These are phyloP conservation scores for Sebastes itinus DNA, from an alignment of 2,797 vertebrate species.

Conservation along the genomic window DNA sequence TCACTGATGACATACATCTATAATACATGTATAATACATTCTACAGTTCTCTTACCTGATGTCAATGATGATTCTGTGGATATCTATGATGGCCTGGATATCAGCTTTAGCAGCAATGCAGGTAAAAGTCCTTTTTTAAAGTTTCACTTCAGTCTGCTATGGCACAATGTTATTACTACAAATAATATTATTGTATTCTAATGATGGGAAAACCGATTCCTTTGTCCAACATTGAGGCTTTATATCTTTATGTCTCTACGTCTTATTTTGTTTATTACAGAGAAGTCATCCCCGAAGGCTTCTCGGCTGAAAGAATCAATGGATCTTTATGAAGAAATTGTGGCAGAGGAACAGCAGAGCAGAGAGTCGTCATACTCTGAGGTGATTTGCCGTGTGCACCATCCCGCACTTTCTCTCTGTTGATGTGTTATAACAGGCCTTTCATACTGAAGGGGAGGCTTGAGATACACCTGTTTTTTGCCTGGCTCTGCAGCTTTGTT, in stretches of 20 bases:
- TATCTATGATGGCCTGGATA: constrained; percentile 93
- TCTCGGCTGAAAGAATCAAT: constrained; percentile 82
- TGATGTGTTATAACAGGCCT: background rate
- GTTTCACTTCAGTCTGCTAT: background rate
- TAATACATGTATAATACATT: background rate
- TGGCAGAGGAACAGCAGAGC: constrained; percentile 92
- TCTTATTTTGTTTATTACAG: constrained; percentile 62
- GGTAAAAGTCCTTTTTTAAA: constrained; percentile 73
- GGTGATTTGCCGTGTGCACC: constrained; percentile 69
- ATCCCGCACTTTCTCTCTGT: background rate
- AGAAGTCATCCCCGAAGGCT: constrained; percentile 54
- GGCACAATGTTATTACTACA: background rate
- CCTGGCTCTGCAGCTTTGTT: background rate
- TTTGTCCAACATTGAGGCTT: background rate
- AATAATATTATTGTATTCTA: background rate
- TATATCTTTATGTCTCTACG: background rate
- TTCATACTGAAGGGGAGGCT: background rate
- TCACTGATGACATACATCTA: background rate
- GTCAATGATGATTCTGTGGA: constrained; percentile 91
- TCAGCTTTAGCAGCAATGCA: constrained; percentile 44
- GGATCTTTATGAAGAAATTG: constrained; percentile 95
- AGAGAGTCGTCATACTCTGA: constrained; percentile 89
- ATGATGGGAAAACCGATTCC: background rate
- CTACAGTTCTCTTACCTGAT: constrained; percentile 79
- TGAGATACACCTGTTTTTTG: background rate